Evolutionary conservation across 2,888 invertebrate species (phyloP).

Genomic region (Oasisia sp.): DNA sequence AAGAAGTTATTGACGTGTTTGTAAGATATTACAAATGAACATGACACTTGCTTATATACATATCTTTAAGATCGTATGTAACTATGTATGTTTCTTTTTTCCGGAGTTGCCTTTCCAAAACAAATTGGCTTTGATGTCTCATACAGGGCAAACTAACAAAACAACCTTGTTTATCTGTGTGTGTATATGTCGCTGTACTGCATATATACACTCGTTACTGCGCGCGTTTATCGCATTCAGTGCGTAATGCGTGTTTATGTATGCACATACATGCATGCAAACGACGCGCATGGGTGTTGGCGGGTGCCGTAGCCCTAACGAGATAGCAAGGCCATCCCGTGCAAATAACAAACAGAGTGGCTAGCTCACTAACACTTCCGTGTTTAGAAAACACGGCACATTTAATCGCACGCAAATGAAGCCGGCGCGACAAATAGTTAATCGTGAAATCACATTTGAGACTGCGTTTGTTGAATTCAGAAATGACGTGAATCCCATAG

Average conservation of each 20-base stretch:
- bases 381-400: background rate
- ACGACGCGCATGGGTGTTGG: background rate
- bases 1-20: background rate
- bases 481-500: background rate
- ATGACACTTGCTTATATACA: too few relatives aligned
- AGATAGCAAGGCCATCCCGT: background rate
- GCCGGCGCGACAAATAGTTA: background rate
- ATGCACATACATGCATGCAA: conserved; percentile 13
- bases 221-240: background rate
- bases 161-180: background rate
- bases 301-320: background rate
- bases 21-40: too few relatives aligned
- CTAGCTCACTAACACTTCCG: background rate
- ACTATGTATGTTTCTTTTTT: too few relatives aligned
- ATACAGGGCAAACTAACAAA: background rate
- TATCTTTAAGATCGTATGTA: too few relatives aligned
- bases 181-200: background rate
- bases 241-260: background rate
- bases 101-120: too few relatives aligned
- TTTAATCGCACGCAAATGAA: background rate
- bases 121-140: background rate
- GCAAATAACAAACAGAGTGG: background rate
- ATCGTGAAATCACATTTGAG: background rate
- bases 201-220: background rate
- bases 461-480: background rate